Conservation (phyloP, 2,113 vertebrate genomes). For the Gallinago undulata region DNA sequence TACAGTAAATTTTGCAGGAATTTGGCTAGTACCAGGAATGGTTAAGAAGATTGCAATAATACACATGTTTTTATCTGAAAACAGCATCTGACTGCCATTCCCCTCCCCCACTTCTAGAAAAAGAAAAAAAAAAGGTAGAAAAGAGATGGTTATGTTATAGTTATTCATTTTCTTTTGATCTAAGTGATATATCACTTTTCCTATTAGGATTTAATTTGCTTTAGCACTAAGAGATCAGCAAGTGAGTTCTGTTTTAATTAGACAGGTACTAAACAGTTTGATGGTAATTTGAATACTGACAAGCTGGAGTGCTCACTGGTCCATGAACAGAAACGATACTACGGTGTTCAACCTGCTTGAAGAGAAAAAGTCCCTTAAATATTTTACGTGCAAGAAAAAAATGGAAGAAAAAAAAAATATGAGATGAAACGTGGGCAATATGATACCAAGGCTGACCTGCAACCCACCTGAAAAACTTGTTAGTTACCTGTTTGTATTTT, state of each 20-base stretch:
- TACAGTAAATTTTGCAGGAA: neutral
- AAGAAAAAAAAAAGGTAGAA: neutral
- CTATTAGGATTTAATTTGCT: conserved; percentile 71
- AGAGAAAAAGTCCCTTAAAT: conserved; percentile 30
- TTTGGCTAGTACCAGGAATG: neutral
- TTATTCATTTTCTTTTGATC: conserved; percentile 64
- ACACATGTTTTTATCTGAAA: conserved; percentile 13
- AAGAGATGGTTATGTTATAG: conserved; percentile 11
- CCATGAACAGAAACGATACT: conserved; percentile 61
- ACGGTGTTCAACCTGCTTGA: conserved; percentile 11
- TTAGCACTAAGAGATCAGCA: conserved; percentile 63
- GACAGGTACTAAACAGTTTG: conserved; percentile 69
- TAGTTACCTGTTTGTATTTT: neutral
- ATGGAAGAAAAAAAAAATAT: neutral
- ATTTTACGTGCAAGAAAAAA: conserved; percentile 24
- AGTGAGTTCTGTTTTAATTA: conserved; percentile 73
- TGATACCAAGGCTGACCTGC: neutral
- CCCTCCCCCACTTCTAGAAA: neutral
- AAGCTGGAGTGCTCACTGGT: conserved; percentile 60
- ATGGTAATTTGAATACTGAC: conserved; percentile 69
- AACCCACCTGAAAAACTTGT: neutral
- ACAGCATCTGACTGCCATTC: neutral
- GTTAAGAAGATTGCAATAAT: neutral
- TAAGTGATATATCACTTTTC: conserved; percentile 68
- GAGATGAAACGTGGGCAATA: neutral